A percentile compares a stretch with the other conserved stretches of the same genome.
Conservation (phyloP, 2,797 vertebrate species). For the Rhincodon typus region DNA sequence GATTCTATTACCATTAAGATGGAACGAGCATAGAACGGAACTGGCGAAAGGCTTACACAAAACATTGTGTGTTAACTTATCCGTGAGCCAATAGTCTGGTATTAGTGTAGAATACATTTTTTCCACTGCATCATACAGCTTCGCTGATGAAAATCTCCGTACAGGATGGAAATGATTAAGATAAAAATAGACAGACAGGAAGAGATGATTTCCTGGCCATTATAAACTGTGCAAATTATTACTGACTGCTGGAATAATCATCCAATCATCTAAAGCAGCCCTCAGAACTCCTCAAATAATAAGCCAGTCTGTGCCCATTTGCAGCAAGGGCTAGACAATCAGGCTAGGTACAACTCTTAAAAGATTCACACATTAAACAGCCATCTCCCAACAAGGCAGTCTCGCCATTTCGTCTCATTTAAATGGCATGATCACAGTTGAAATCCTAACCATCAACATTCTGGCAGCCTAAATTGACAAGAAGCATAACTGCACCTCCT, state of each 20-base stretch:
- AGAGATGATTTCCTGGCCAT: neutral
- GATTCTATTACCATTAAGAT: neutral
- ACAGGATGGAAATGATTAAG: neutral
- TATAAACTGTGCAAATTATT: neutral
- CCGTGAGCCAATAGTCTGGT: neutral
- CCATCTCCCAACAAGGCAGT: neutral
- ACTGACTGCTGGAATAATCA: neutral
- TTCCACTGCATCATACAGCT: neutral
- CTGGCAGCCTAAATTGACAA: neutral
- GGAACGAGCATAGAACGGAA: neutral
- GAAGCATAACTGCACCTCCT: neutral
- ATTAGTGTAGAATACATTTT: neutral
- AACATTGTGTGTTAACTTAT: neutral
- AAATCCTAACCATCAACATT: neutral
- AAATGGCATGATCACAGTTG: neutral
- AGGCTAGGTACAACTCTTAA: neutral
- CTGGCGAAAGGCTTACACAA: neutral
- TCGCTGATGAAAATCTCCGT: neutral
- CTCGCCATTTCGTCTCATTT: neutral
- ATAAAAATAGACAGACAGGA: neutral
- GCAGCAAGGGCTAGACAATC: neutral
- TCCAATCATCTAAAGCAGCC: neutral
- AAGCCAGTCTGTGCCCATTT: neutral
- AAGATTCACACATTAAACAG: neutral
- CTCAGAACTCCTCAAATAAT: neutral